Percentiles rank a stretch among this genome's conserved stretches.
phyloP scores from a whole-genome alignment of 2,797 vertebrate genomes.

The Percopsis omiscomaycus region DNA sequence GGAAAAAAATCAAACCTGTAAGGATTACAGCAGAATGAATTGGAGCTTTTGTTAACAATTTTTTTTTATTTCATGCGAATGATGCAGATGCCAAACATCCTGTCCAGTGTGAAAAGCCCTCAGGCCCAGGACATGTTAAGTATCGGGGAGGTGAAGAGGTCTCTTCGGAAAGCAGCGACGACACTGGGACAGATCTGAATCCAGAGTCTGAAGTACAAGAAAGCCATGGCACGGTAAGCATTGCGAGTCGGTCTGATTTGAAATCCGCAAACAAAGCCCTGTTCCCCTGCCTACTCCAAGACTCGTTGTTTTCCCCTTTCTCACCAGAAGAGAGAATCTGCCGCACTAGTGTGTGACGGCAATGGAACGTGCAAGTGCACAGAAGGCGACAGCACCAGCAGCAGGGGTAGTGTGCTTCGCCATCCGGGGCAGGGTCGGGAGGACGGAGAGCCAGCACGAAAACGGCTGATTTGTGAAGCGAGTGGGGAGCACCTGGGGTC shows the following conservation, averaged over 20 bases:
- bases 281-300: background rate
- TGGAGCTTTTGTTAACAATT: no score
- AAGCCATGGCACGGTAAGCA: constrained; percentile 33
- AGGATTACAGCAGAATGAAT: no score
- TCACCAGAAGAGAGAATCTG: constrained; percentile 53
- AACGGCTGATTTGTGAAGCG: constrained; percentile 6
- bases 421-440: constrained; percentile 43
- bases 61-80: no score
- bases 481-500: background rate
- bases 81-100: no score
- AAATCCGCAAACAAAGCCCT: background rate
- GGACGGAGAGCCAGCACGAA: constrained; percentile 17
- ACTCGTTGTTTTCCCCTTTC: background rate
- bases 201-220: constrained; percentile 26
- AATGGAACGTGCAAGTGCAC: constrained; percentile 47
- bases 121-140: background rate
- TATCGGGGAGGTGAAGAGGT: constrained; percentile 18
- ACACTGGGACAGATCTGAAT: constrained; percentile 21
- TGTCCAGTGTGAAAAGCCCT: no score
- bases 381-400: constrained; percentile 22
- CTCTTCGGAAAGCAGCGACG: constrained; percentile 30
- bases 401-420: constrained; percentile 61
- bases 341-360: background rate
- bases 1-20: no score
- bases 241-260: background rate